Percentiles rank a stretch among this genome's conserved stretches.
Evolutionary conservation across 2,113 vertebrate species (phyloP).

Genomic region (Anolis carolinensis): DNA sequence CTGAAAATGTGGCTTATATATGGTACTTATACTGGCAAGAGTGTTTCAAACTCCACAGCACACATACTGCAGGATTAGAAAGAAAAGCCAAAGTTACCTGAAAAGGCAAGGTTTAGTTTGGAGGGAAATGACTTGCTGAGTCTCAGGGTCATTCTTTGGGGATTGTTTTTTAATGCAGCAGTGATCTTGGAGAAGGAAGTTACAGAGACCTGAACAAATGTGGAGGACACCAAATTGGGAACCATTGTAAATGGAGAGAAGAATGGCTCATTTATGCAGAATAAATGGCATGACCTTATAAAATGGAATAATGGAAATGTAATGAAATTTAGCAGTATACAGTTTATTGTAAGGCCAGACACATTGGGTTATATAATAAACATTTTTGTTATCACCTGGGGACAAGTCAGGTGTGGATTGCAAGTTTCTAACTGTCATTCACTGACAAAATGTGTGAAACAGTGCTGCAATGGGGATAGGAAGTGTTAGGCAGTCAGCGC

Average conservation of each 20-base stretch:
- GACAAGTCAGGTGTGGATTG: neutral
- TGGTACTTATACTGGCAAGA: neutral
- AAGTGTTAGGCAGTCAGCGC: neutral
- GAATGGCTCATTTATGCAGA: neutral
- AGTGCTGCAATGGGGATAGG: no score
- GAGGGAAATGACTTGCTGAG: neutral
- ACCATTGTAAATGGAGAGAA: neutral
- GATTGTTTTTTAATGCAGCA: neutral
- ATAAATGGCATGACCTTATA: constrained; percentile 21
- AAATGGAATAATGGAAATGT: neutral
- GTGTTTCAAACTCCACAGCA: neutral
- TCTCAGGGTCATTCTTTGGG: neutral
- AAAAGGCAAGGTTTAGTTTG: neutral
- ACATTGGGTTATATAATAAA: neutral
- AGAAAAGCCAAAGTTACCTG: neutral
- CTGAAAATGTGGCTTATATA: no score
- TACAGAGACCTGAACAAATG: neutral
- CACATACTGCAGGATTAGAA: neutral
- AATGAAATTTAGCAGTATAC: neutral
- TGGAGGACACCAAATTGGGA: neutral
- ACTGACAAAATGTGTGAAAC: neutral
- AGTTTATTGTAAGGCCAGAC: neutral
- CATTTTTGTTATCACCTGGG: neutral
- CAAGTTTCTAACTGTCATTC: neutral
- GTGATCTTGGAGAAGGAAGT: neutral